These are phyloP conservation scores for Cotesia glomerata DNA, from an alignment of 1,140 invertebrate genomes.

Conservation along the genomic window DNA sequence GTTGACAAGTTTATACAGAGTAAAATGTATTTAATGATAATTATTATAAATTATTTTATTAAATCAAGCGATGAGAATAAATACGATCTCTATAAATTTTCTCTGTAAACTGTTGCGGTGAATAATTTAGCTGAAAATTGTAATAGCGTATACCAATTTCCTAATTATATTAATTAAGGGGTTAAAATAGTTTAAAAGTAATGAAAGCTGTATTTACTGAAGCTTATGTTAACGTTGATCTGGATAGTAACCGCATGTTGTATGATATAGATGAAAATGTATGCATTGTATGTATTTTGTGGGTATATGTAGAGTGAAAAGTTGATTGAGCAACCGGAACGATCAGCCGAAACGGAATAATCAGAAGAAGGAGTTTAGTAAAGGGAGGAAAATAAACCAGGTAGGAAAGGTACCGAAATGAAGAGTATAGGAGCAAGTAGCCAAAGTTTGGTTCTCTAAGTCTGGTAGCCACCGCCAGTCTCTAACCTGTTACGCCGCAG, in stretches of 20 bases:
- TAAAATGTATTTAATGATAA: neutral
- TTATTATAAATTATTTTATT: neutral
- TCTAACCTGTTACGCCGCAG: conserved; percentile 24
- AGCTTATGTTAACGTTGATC: neutral
- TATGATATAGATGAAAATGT: too few relatives aligned
- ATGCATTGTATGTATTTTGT: too few relatives aligned
- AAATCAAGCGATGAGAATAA: neutral
- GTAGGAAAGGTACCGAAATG: too few relatives aligned
- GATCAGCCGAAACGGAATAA: too few relatives aligned
- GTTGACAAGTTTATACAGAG: too few relatives aligned
- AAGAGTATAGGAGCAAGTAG: neutral
- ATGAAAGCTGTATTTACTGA: too few relatives aligned
- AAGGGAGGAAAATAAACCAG: too few relatives aligned
- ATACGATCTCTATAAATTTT: neutral
- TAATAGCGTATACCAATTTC: conserved; percentile 5
- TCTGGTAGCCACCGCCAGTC: conserved; percentile 11
- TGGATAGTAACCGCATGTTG: too few relatives aligned
- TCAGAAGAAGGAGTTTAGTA: too few relatives aligned
- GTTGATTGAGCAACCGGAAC: too few relatives aligned
- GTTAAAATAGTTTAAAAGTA: conserved; percentile 13
- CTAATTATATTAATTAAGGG: conserved; percentile 13
- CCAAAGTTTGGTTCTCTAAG: conserved; percentile 11
- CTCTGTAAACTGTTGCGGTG: conserved; percentile 12
- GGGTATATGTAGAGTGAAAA: too few relatives aligned
- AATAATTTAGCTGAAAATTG: conserved; percentile 27